phyloP scores from a whole-genome alignment of 2,113 vertebrate species.

The Notothenia rossii region DNA sequence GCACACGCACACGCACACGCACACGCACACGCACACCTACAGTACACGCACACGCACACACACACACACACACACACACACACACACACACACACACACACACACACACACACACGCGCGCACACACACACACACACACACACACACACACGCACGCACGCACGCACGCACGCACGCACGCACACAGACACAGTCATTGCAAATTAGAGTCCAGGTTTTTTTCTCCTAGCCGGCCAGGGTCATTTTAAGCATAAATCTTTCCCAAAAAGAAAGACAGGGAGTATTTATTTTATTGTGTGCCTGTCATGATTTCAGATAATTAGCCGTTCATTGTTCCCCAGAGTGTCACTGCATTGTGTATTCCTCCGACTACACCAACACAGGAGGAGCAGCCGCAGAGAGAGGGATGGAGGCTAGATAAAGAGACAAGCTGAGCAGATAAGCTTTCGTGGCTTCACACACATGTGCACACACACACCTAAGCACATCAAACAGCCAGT shows the following conservation, averaged over 20 bases:
- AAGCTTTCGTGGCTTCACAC: slow-evolving; percentile 42
- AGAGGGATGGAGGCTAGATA: slow-evolving; percentile 9
- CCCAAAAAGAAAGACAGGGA: slow-evolving; percentile 18
- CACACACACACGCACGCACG: not conserved
- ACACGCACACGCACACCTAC: no score
- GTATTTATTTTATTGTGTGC: slow-evolving; percentile 47
- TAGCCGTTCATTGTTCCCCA: slow-evolving; percentile 54
- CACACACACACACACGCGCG: not conserved
- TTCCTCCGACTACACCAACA: slow-evolving; percentile 37
- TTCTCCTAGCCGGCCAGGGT: slow-evolving; percentile 19
- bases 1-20: slow-evolving; percentile 8
- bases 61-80: not conserved
- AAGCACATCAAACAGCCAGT: slow-evolving; percentile 37
- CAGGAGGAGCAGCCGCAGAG: slow-evolving; percentile 38
- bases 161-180: slow-evolving; percentile 9
- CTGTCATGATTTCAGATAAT: slow-evolving; percentile 69
- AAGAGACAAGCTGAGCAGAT: slow-evolving; percentile 45
- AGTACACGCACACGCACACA: slow-evolving; percentile 14
- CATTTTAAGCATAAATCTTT: slow-evolving; percentile 57
- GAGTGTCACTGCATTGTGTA: slow-evolving; percentile 43
- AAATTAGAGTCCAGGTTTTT: slow-evolving; percentile 53
- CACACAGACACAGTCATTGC: slow-evolving; percentile 31
- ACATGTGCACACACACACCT: slow-evolving; percentile 29
- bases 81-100: not conserved
- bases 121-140: slow-evolving; percentile 3